Percentiles rank a stretch among this genome's conserved stretches.
phyloP scores from a whole-genome alignment of 1,140 invertebrate species.

The Psix sp. region DNA sequence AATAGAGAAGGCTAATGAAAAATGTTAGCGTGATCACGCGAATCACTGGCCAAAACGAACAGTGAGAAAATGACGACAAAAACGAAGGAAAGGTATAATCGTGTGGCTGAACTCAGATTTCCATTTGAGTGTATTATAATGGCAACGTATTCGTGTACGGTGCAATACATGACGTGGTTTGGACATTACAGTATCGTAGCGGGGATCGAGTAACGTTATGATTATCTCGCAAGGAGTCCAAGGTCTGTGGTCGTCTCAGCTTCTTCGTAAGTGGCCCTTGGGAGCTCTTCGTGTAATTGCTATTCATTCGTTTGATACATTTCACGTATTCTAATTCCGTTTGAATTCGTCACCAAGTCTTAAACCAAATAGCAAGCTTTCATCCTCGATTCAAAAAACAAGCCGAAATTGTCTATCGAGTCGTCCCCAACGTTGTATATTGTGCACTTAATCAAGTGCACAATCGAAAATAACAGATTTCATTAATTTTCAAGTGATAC shows the following conservation, averaged over 20 bases:
- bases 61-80: slow-evolving; percentile 40
- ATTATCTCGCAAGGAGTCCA: slow-evolving; percentile 73
- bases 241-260: slow-evolving; percentile 65
- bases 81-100: slow-evolving; percentile 46
- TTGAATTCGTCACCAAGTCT: slow-evolving; percentile 13
- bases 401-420: too few species aligned
- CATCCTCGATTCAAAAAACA: too few species aligned
- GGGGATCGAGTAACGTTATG: slow-evolving; percentile 71
- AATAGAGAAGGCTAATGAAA: slow-evolving; percentile 24
- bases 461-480: too few species aligned
- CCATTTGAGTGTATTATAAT: slow-evolving; percentile 54
- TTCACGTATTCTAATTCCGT: slow-evolving; percentile 30
- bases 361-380: too few species aligned
- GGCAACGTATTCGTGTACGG: slow-evolving; percentile 57
- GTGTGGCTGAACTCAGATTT: slow-evolving; percentile 51
- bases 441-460: too few species aligned
- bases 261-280: slow-evolving; percentile 48
- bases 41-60: slow-evolving; percentile 23
- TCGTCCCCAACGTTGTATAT: too few species aligned
- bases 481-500: too few species aligned
- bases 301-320: slow-evolving; percentile 62
- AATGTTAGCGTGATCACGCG: slow-evolving; percentile 33
- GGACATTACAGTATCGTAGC: slow-evolving; percentile 68
- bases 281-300: slow-evolving; percentile 63
- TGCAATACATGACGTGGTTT: slow-evolving; percentile 65